Base-by-base conservation (phyloP, 2,797 vertebrate species). In the Leptatherina wallacei region DNA sequence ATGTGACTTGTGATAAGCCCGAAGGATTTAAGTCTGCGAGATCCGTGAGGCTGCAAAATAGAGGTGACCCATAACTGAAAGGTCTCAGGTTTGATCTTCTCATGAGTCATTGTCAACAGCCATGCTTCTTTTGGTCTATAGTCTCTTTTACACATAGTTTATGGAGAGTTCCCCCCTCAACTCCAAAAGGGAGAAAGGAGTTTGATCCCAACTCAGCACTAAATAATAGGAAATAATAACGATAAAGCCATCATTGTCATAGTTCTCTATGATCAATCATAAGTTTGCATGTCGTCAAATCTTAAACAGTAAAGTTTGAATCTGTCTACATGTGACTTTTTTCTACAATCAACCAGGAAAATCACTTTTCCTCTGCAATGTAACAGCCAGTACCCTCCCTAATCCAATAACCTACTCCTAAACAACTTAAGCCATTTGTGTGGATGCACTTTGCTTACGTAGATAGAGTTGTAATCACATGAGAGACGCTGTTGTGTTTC, bases 341-440 rank as follows among this genome's bases (percentile, higher is more conserved):
- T 66, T 59, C 65, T 40, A 64, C 57, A 58, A 61, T 38, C 61
- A 65, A 55, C 66, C 69, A 78, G 82, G 72, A 51, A 83, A 38
- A 18, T 68, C 65, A 30, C 27, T 29, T 66, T 82, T 71, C 24
- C 22, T 80, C 73, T 80, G 66, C 22, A 0, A 36, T 52, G 40
- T 63, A 49, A 61, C 40, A 54, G 60, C 70, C 22, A 60, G 11
- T 51, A 70, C 59, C 55, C 44, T 56, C 54, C 69, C 16, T 24
- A 52, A 51, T 40, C 52, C 65, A 10, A 47, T 69, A 52, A 70
- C 24, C 62, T 65, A 68, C 35, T 33, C 22, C 49, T 54, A 55
- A 78, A 78, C 67, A 42, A 36, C 57, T 75, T 61, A 87, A 89
- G 86, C 86, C 86, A 91, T 88, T 73, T 9, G 66, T 59, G 73